phyloP scores from a whole-genome alignment of 2,888 invertebrate genomes.

The Orgyia antiqua region DNA sequence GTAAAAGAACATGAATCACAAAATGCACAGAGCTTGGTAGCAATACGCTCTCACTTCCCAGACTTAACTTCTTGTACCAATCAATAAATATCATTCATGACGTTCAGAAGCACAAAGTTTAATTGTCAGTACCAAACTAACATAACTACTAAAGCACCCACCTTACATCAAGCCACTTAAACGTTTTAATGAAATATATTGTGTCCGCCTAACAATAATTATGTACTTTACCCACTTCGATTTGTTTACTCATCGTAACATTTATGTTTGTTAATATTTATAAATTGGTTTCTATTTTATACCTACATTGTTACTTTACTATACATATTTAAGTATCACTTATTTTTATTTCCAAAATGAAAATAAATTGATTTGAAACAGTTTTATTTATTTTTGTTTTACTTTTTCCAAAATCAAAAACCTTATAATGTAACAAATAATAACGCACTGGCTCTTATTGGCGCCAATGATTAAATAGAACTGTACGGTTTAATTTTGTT shows the following conservation, averaged over 20 bases:
- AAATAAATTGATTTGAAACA: conserved; percentile 34
- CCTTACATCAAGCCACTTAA: conserved; percentile 51
- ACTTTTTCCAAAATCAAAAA: conserved; percentile 22
- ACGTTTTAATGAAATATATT: conserved; percentile 27
- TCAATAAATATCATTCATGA: conserved; percentile 56
- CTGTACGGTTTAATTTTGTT: conserved; percentile 16
- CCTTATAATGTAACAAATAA: conserved; percentile 15
- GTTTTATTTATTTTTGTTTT: conserved; percentile 31
- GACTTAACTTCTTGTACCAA: conserved; percentile 59
- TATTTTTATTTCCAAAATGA: conserved; percentile 27
- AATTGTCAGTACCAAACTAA: conserved; percentile 42
- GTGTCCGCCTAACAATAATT: conserved; percentile 22
- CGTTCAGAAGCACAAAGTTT: conserved; percentile 60
- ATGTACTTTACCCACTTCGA: conserved; percentile 21
- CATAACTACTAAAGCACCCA: conserved; percentile 62
- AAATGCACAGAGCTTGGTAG: conserved; percentile 73
- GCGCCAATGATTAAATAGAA: conserved; percentile 10
- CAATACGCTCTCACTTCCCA: conserved; percentile 75
- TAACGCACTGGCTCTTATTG: conserved; percentile 14
- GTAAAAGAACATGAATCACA: conserved; percentile 58
- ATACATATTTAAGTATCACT: conserved; percentile 22
- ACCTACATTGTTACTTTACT: conserved; percentile 27
- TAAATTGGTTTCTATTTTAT: conserved; percentile 21
- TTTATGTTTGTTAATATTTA: conserved; percentile 23
- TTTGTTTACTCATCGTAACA: conserved; percentile 26